Percentiles rank a stretch among this genome's conserved stretches.
phyloP scores from a whole-genome alignment of 1,140 invertebrate species.

The Zaprionus kolodkinae region DNA sequence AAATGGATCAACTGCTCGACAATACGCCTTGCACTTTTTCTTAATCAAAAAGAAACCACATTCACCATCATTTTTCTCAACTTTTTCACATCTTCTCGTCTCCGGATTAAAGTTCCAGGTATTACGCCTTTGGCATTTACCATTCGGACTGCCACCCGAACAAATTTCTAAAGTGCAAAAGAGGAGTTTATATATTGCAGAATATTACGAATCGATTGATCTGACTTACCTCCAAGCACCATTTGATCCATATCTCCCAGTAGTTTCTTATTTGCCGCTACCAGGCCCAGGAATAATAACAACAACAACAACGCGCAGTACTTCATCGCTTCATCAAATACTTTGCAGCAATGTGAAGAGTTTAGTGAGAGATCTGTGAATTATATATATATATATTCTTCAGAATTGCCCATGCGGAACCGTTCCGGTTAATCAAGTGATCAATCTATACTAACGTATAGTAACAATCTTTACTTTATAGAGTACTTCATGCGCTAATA shows the following conservation, averaged over 20 bases:
- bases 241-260: not conserved
- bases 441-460: no score
- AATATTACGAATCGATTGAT: no score
- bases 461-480: no score
- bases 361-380: not conserved
- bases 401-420: not conserved
- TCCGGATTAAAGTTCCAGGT: not conserved
- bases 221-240: not conserved
- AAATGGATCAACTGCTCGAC: not conserved
- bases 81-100: not conserved
- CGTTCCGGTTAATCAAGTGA: not conserved
- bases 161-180: not conserved
- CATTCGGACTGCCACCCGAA: not conserved
- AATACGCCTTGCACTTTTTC: constrained; percentile 3
- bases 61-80: not conserved
- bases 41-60: constrained; percentile 25
- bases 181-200: not conserved
- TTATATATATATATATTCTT: not conserved
- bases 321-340: not conserved
- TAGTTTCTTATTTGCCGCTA: not conserved
- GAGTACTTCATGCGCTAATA: no score
- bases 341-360: not conserved
- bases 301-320: not conserved
- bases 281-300: not conserved
- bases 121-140: not conserved